These are phyloP conservation scores for Tetragonisca angustula DNA, from an alignment of 2,888 invertebrate genomes.

Conservation along the genomic window DNA sequence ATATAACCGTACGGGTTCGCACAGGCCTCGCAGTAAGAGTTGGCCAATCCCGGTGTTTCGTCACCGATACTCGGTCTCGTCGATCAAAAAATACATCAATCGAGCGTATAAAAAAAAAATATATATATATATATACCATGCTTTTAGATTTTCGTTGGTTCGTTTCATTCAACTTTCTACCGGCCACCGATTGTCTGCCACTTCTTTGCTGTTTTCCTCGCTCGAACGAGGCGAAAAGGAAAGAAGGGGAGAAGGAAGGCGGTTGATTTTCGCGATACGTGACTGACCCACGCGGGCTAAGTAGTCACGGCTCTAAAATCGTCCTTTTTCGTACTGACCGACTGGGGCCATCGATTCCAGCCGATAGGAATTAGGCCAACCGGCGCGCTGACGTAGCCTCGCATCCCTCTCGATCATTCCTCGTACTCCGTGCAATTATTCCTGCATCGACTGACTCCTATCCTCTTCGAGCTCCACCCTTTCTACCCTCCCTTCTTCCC, in stretches of 20 bases:
- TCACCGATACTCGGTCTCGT: constrained; percentile 25
- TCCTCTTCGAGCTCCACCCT: background rate
- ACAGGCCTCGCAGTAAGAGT: constrained; percentile 3
- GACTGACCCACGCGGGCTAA: constrained; percentile 34
- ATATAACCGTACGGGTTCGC: constrained; percentile 37
- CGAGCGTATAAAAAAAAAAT: background rate
- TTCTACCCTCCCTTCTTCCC: background rate
- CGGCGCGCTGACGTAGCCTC: constrained; percentile 65
- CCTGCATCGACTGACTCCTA: constrained; percentile 46
- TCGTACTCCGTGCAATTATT: constrained; percentile 53
- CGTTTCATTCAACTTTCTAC: background rate
- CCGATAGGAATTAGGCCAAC: constrained; percentile 75
- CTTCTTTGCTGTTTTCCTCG: constrained; percentile 9
- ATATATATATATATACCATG: background rate
- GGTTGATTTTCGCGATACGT: constrained; percentile 59
- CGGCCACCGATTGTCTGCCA: constrained; percentile 34
- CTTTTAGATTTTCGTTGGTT: background rate
- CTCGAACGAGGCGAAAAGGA: background rate
- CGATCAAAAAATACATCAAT: constrained; percentile 56
- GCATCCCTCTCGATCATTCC: constrained; percentile 59
- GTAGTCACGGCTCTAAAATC: constrained; percentile 45
- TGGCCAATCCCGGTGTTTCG: background rate
- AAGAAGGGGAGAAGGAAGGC: constrained; percentile 2
- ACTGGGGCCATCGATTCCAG: constrained; percentile 71
- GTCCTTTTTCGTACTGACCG: constrained; percentile 48